Base-by-base conservation (phyloP, 1,140 invertebrate species). In the Ectropis grisescens region DNA sequence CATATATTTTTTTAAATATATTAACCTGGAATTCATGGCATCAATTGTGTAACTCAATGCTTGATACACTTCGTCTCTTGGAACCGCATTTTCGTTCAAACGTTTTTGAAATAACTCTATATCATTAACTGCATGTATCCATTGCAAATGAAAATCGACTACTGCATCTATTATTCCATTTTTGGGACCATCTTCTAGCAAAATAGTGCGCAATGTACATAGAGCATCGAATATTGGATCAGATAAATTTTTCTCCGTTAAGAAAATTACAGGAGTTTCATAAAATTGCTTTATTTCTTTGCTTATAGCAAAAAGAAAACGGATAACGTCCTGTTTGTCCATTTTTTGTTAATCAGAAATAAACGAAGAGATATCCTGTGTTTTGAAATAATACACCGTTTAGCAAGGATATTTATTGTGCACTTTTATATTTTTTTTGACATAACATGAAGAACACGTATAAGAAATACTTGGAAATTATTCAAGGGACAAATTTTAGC, bases 231-330 rank as follows among this genome's bases (percentile, higher is more conserved):
- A 81, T 37, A 72, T 45, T 38, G 33, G 44, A 30, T 76, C 69
- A 6, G 69, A 64, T 38, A 60, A 74, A 65, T 81, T 67, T 37
- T 58, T 72, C 34, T 47, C 45, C 1, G 69, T 74, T 1, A 81
- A 4, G 53, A 70, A 76, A 37, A 81, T 67, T 2, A 72, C 67
- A 5, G 67, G 55, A 29, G 40, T 55, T 49, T 75, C 72, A 39
- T 78, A 78, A 47, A 76, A 74, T 23, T 57, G 40, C 53, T 78
- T 78, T n/a, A 80, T 37, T 45, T 60, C 44, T 45, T 69, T 69
- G 14, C 59, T 45, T 30, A 80, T 68, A 47, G 74, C 67, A 39
- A 71, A 75, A 23, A 78, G 40, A 53, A 69, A 68, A 26, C 49
- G 44, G 23, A 38, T 13, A 22, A 29, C 33, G 9, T 46, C 25